Conservation (phyloP, 2,113 vertebrate species). For the Rhea pennata region DNA sequence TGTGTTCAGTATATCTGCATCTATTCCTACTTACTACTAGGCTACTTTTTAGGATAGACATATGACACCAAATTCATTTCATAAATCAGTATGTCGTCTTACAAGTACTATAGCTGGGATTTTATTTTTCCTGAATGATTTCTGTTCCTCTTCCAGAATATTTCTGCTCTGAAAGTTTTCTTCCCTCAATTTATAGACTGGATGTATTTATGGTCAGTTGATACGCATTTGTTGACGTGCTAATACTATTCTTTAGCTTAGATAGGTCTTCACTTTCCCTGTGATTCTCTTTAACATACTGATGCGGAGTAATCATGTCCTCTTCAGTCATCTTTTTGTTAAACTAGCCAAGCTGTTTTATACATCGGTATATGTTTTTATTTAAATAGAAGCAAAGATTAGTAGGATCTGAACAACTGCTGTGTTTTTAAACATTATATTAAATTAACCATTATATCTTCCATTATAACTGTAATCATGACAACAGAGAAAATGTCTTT, state of each 20-base stretch:
- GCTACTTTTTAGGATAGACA: background rate
- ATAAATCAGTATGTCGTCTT: background rate
- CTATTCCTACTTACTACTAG: background rate
- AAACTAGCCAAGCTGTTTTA: background rate
- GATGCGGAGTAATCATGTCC: background rate
- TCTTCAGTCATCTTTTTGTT: background rate
- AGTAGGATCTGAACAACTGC: background rate
- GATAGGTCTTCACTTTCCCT: background rate
- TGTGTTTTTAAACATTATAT: background rate
- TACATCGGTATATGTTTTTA: background rate
- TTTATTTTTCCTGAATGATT: background rate
- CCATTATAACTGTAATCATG: background rate
- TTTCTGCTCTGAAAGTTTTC: background rate
- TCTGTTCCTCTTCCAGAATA: background rate
- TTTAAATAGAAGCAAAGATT: background rate
- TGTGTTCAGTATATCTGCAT: background rate
- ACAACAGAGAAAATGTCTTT: background rate
- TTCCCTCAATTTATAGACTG: background rate
- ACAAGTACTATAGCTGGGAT: background rate
- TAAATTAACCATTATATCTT: constrained; percentile 5
- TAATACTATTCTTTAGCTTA: background rate
- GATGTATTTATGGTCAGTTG: background rate
- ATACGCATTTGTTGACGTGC: background rate
- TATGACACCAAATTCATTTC: background rate
- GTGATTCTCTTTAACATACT: background rate